phyloP scores from a whole-genome alignment of 2,888 invertebrate species.

The Desoria tigrina region DNA sequence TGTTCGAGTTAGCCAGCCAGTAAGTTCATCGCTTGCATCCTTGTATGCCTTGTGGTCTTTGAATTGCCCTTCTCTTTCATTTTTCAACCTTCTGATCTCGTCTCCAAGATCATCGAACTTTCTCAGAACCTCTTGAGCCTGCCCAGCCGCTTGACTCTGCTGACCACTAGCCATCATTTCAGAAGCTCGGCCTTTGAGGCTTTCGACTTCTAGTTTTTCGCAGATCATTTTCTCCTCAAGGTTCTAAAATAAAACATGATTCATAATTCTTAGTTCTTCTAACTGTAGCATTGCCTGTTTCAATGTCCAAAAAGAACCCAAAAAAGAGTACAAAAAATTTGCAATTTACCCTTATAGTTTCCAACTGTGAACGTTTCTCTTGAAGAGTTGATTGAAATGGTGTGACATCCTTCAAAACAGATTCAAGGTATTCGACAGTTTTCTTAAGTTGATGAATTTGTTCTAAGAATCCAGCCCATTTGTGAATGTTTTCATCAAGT shows the following conservation, averaged over 20 bases:
- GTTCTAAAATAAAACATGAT: slow-evolving; percentile 57
- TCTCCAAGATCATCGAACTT: slow-evolving; percentile 78
- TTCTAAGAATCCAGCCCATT: slow-evolving; percentile 87
- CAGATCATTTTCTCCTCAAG: slow-evolving; percentile 85
- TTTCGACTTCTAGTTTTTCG: slow-evolving; percentile 86
- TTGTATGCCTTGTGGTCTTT: slow-evolving; percentile 86
- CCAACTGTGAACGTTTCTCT: slow-evolving; percentile 82
- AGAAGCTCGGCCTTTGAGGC: slow-evolving; percentile 76
- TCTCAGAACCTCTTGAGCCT: slow-evolving; percentile 81
- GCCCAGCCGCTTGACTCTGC: slow-evolving; percentile 76
- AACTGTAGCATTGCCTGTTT: too few relatives aligned
- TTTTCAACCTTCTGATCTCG: slow-evolving; percentile 72
- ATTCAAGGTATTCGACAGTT: slow-evolving; percentile 75
- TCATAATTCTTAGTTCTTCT: too few relatives aligned
- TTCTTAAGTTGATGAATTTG: slow-evolving; percentile 83
- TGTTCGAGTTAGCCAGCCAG: slow-evolving; percentile 82
- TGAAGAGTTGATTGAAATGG: slow-evolving; percentile 78
- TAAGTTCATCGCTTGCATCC: slow-evolving; percentile 85
- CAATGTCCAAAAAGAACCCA: too few relatives aligned
- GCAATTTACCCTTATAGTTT: slow-evolving; percentile 68
- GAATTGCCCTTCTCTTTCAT: slow-evolving; percentile 80
- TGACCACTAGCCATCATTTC: slow-evolving; percentile 85
- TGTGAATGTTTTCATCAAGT: slow-evolving; percentile 83
- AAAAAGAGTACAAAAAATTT: slow-evolving; percentile 3
- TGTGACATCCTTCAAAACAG: slow-evolving; percentile 70